Conservation (phyloP, 2,797 vertebrate genomes). For the Smutsia temminckii region DNA sequence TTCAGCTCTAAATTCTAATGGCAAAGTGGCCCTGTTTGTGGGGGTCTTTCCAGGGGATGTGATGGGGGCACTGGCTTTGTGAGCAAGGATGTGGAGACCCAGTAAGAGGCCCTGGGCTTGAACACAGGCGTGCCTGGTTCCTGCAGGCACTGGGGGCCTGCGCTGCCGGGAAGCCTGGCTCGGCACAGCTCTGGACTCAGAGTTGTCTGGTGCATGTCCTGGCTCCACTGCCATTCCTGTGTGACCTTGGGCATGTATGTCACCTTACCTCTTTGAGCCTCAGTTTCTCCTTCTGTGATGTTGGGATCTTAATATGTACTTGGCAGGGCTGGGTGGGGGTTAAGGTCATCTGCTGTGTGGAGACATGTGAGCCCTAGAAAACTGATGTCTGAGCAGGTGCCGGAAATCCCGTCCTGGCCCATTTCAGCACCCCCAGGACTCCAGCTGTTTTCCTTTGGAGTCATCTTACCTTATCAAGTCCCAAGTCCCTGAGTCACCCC, state of each 20-base stretch:
- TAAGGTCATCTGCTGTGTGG: background rate
- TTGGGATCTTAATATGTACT: background rate
- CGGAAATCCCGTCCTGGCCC: background rate
- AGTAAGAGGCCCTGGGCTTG: background rate
- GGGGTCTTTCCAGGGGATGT: background rate
- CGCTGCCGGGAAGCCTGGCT: background rate
- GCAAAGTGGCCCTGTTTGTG: background rate
- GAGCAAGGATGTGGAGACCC: background rate
- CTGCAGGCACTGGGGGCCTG: background rate
- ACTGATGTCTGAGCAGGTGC: background rate
- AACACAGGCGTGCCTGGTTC: background rate
- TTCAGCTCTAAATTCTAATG: background rate
- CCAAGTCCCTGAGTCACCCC: conserved; percentile 72
- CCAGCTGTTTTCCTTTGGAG: conserved; percentile 36
- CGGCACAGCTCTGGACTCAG: background rate
- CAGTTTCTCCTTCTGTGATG: background rate
- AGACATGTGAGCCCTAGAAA: background rate
- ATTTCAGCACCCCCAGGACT: background rate
- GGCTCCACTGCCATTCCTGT: background rate
- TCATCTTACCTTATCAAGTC: conserved; percentile 76
- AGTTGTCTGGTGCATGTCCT: background rate
- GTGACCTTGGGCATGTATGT: background rate
- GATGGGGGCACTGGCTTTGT: background rate
- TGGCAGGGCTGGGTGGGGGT: background rate
- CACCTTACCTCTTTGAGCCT: background rate